phyloP scores from a whole-genome alignment of 2,113 vertebrate genomes.

The Callopanchax toddi region DNA sequence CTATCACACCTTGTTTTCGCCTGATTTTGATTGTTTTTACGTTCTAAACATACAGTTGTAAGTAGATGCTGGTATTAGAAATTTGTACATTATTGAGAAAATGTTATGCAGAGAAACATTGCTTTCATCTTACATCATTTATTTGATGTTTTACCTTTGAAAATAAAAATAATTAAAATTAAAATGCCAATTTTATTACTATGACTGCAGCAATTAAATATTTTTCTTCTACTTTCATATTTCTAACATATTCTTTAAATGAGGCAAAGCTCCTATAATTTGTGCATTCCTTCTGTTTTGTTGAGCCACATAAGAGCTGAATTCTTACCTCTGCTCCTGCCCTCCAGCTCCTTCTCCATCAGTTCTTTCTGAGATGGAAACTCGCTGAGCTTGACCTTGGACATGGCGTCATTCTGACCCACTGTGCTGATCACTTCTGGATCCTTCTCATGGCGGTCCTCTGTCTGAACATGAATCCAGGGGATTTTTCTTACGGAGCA shows the following conservation, averaged over 20 bases:
- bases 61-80: neutral
- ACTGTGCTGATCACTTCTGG: conserved; percentile 95
- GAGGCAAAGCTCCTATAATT: too few species aligned
- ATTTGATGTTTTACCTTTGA: too few species aligned
- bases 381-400: conserved; percentile 90
- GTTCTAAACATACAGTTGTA: neutral
- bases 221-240: neutral
- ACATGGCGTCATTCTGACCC: conserved; percentile 88
- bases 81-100: too few species aligned
- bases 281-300: too few species aligned
- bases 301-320: neutral
- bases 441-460: conserved; percentile 94
- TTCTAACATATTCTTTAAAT: too few species aligned
- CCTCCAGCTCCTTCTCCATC: conserved; percentile 90
- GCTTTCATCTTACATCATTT: too few species aligned
- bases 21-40: too few species aligned
- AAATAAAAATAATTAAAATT: neutral
- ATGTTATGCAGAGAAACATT: too few species aligned
- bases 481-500: conserved; percentile 89
- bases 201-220: neutral
- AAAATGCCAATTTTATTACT: neutral
- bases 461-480: conserved; percentile 95
- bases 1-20: neutral
- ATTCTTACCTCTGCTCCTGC: conserved; percentile 85
- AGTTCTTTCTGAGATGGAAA: conserved; percentile 89